These are phyloP conservation scores for Leptinotarsa defecta DNA, from an alignment of 1,140 invertebrate genomes.

Conservation along the genomic window DNA sequence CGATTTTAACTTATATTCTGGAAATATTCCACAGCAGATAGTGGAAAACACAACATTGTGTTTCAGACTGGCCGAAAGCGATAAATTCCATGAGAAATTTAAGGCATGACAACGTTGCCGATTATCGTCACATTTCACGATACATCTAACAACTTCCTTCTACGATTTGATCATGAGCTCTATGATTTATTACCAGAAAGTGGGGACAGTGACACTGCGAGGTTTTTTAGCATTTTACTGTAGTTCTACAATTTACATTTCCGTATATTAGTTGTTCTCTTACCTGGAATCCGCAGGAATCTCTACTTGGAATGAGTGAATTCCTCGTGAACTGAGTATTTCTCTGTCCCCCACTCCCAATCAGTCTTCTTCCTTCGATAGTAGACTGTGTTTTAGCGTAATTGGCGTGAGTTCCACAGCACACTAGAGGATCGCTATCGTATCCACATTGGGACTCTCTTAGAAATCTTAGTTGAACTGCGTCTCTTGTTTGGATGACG, in stretches of 20 bases:
- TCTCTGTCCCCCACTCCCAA: not conserved
- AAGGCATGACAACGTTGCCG: too few relatives aligned
- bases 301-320: slow-evolving; percentile 34
- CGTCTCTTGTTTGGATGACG: slow-evolving; percentile 2
- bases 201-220: too few relatives aligned
- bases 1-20: too few relatives aligned
- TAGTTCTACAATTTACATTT: not conserved
- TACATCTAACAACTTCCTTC: too few relatives aligned
- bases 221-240: too few relatives aligned
- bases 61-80: too few relatives aligned
- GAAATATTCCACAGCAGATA: too few relatives aligned
- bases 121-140: too few relatives aligned
- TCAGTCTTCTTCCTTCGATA: slow-evolving; percentile 10
- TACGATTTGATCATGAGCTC: too few relatives aligned
- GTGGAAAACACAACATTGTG: too few relatives aligned
- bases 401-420: slow-evolving; percentile 46
- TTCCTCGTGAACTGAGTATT: slow-evolving; percentile 24
- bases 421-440: slow-evolving; percentile 45
- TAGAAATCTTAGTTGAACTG: slow-evolving; percentile 45
- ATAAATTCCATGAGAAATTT: too few relatives aligned
- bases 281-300: slow-evolving; percentile 45
- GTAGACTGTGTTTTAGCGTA: slow-evolving; percentile 3
- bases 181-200: too few relatives aligned
- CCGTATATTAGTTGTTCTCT: not conserved
- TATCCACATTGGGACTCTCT: slow-evolving; percentile 49